Percentiles rank a stretch among this genome's conserved stretches.
Evolutionary conservation across 2,113 vertebrate genomes (phyloP).

Genomic region (Oxygymnocypris stewartii): DNA sequence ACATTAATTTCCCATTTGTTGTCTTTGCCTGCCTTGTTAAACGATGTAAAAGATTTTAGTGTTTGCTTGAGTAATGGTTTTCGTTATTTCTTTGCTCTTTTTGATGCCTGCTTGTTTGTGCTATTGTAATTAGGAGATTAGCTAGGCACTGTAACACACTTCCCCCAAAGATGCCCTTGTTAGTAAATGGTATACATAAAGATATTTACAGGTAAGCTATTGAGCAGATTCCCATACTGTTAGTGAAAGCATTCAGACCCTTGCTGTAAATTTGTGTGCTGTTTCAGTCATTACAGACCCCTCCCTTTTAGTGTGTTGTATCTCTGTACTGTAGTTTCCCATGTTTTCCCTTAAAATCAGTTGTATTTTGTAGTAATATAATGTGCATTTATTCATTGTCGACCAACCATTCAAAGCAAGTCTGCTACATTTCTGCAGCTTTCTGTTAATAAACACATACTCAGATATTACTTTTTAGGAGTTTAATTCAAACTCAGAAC

Average conservation of each 20-base stretch:
- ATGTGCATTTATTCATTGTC: neutral
- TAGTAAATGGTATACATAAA: constrained; percentile 89
- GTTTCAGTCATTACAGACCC: neutral
- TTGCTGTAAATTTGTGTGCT: neutral
- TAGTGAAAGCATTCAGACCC: constrained; percentile 10
- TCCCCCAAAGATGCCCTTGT: constrained; percentile 91
- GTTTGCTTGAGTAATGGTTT: constrained; percentile 45
- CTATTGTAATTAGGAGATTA: constrained; percentile 77
- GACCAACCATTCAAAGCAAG: neutral
- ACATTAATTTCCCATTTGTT: neutral
- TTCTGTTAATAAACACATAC: neutral
- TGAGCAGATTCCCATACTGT: constrained; percentile 23
- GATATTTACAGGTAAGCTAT: constrained; percentile 87
- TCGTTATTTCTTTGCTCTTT: constrained; percentile 48
- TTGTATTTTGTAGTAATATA: neutral
- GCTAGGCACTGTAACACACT: constrained; percentile 88
- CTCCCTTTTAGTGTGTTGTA: neutral
- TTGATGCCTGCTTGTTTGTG: constrained; percentile 64
- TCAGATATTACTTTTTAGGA: neutral
- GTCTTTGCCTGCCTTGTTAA: constrained; percentile 38
- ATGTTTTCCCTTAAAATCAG: neutral
- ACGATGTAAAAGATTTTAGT: constrained; percentile 45
- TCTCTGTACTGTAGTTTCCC: neutral
- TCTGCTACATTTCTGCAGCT: neutral
- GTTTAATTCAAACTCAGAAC: neutral